Evolutionary conservation across 2,797 vertebrate genomes (phyloP), one percentile per base, ranked within the genome.

Genomic region (Ctenosaura bakeri): DNA sequence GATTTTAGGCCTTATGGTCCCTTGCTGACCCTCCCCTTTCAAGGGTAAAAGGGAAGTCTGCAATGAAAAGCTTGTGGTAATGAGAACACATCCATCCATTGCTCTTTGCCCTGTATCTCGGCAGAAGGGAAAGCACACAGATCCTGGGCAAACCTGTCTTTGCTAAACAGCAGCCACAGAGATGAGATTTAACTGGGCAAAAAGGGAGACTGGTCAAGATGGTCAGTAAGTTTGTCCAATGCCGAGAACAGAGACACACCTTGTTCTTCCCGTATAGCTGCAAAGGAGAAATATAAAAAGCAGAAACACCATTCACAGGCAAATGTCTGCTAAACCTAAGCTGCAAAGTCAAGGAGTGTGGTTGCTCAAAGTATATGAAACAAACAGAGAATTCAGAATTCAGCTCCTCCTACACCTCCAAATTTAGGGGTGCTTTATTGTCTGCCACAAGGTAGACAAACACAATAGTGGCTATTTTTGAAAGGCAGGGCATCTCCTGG

Each of bases 401-500:
- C 42, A 42, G 77, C 74, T 78, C 86, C 88, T 83, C 93, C 90
- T 56, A 90, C 20, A 1, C 20, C 35, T 2, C 9, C 6, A 18
- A 9, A 9, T 35, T 9, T 4, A 2, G 54, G 93, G 92, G 93
- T 90, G 95, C 88, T 93, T 71, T 91, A 56, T 10, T 93, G 93
- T 93, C 95, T 95, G 93, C 52, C 93, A 73, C 86, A 93, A 73
- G 8, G 90, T 77, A 62, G 73, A 85, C 85, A 82, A 92, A 90
- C 42, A 69, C 88, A 92, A 90, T 73, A 83, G 16, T 14, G 26
- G 90, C 88, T 91, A 66, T 50, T 32, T 73, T 83, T 74, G 87
- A 94, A 86, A 86, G 93, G 89, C 91, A 95, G 90, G 83, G 93
- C 95, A 92, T 88, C 94, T 92, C 94, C 0, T 66, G 95, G 62